These are phyloP conservation scores for Ectropis crepuscularia DNA, from an alignment of 2,888 invertebrate genomes.

Conservation along the genomic window DNA sequence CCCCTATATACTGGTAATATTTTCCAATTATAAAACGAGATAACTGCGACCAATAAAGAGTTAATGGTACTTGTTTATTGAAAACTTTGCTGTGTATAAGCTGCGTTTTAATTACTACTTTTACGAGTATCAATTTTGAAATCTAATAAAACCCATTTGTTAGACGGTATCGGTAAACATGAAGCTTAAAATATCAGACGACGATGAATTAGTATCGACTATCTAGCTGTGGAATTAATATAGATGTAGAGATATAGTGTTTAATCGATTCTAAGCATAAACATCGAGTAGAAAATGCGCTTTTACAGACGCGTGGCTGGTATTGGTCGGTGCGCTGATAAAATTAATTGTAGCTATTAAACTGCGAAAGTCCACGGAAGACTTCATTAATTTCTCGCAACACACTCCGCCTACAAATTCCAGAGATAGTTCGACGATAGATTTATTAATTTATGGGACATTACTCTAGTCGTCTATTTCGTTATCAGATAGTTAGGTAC, in stretches of 20 bases:
- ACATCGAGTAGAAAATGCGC: slow-evolving; percentile 28
- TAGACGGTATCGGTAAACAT: slow-evolving; percentile 19
- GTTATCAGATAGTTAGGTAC: slow-evolving; percentile 42
- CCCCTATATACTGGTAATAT: slow-evolving; percentile 42
- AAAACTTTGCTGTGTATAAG: slow-evolving; percentile 58
- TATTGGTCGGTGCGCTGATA: slow-evolving; percentile 74
- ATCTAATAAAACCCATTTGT: slow-evolving; percentile 30
- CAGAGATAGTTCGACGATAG: slow-evolving; percentile 72
- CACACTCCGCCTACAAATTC: slow-evolving; percentile 74
- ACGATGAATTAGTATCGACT: slow-evolving; percentile 10
- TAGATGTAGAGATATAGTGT: slow-evolving; percentile 22
- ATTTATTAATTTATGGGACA: slow-evolving; percentile 76
- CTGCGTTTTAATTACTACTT: slow-evolving; percentile 49
- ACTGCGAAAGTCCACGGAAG: slow-evolving; percentile 78
- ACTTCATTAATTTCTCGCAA: slow-evolving; percentile 81
- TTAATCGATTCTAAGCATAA: slow-evolving; percentile 24
- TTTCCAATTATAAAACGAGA: slow-evolving; percentile 61
- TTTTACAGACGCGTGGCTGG: slow-evolving; percentile 43
- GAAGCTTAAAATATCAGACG: slow-evolving; percentile 6
- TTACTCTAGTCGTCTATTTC: slow-evolving; percentile 53
- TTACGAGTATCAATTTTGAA: slow-evolving; percentile 34
- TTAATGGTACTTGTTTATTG: slow-evolving; percentile 55
- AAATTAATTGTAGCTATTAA: slow-evolving; percentile 81
- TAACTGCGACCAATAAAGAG: slow-evolving; percentile 57
- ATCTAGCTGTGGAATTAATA: slow-evolving; percentile 11